Evolutionary conservation across 2,888 invertebrate species (phyloP).

Genomic region (Drepana falcataria): DNA sequence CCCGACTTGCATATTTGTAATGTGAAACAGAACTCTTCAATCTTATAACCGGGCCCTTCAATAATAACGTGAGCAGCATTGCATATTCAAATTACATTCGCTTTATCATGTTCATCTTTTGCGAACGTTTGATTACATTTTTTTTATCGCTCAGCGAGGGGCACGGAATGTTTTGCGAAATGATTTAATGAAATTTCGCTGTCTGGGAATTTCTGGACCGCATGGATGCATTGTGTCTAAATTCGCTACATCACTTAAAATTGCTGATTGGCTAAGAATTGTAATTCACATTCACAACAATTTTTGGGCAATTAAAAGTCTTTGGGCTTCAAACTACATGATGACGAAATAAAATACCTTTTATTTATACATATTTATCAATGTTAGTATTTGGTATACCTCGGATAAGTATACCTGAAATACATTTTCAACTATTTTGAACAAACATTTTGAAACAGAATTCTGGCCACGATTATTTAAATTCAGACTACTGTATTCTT

Average conservation of each 20-base stretch:
- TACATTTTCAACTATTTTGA: no score
- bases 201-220: slow-evolving; percentile 20
- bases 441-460: no score
- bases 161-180: slow-evolving; percentile 18
- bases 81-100: slow-evolving; percentile 22
- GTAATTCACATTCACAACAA: background rate
- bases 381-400: no score
- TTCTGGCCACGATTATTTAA: no score
- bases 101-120: slow-evolving; percentile 25
- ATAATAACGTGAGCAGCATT: slow-evolving; percentile 11
- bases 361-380: no score
- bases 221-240: slow-evolving; percentile 20
- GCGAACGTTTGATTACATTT: slow-evolving; percentile 23
- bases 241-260: slow-evolving; percentile 16
- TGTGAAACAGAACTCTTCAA: background rate
- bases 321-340: slow-evolving; percentile 4
- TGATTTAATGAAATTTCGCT: slow-evolving; percentile 18
- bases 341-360: slow-evolving; percentile 12
- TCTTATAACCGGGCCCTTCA: slow-evolving; percentile 1
- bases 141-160: slow-evolving; percentile 31
- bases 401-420: no score
- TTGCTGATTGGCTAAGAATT: background rate
- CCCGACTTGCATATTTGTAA: background rate
- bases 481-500: background rate
- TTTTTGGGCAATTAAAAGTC: no score